Percentiles rank a stretch among this genome's conserved stretches.
phyloP scores from a whole-genome alignment of 2,888 invertebrate species.

The Drosophila peninsularis region DNA sequence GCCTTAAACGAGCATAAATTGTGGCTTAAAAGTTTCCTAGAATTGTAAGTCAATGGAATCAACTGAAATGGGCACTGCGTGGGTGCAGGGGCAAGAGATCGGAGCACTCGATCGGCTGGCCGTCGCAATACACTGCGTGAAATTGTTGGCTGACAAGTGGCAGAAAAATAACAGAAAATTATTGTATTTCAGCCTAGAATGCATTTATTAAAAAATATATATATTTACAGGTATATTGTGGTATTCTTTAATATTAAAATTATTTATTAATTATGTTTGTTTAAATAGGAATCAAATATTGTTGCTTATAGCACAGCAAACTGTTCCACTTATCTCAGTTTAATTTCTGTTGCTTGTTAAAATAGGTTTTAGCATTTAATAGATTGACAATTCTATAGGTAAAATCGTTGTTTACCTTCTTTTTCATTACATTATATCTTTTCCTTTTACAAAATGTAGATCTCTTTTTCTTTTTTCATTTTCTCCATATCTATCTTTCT shows the following conservation, averaged over 20 bases:
- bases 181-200: too few species aligned
- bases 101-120: conserved; percentile 7
- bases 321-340: too few species aligned
- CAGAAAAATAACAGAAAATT: neutral
- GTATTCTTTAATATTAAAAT: too few species aligned
- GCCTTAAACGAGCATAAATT: conserved; percentile 83
- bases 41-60: conserved; percentile 61
- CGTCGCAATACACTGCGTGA: conserved; percentile 35
- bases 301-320: neutral
- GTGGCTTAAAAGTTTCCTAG: conserved; percentile 80
- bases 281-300: neutral
- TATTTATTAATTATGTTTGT: neutral
- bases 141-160: neutral
- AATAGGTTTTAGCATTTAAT: too few species aligned
- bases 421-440: neutral
- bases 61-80: conserved; percentile 32
- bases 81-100: conserved; percentile 30
- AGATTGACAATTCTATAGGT: neutral
- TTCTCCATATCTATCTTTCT: neutral
- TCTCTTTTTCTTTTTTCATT: too few species aligned
- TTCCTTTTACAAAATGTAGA: too few species aligned
- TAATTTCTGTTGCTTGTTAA: too few species aligned
- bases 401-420: neutral
- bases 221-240: too few species aligned
- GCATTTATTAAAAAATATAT: too few species aligned